These are phyloP conservation scores for Conchocele bisecta DNA, from an alignment of 2,888 invertebrate genomes.

Conservation along the genomic window DNA sequence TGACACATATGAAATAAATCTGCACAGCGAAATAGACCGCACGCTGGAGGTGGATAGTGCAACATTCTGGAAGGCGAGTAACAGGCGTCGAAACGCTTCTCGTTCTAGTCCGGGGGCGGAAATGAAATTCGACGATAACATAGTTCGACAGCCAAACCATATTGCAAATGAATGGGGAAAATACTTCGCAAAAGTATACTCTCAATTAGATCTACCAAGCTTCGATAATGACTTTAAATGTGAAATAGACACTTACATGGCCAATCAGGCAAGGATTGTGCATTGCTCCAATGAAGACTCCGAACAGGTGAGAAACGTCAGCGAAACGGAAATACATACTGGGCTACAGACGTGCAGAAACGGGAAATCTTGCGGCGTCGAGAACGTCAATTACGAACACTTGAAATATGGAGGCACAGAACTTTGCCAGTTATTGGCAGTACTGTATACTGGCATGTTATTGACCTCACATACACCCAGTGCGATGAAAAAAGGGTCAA, in stretches of 20 bases:
- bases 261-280: too few species aligned
- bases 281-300: too few species aligned
- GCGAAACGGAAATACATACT: too few species aligned
- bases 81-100: not conserved
- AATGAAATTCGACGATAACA: not conserved
- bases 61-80: conserved; percentile 7
- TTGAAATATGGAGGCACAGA: conserved; percentile 5
- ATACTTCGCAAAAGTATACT: conserved; percentile 12
- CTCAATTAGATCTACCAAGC: not conserved
- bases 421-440: not conserved
- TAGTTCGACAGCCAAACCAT: not conserved
- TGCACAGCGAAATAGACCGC: conserved; percentile 1
- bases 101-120: not conserved
- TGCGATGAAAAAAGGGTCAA: conserved; percentile 1
- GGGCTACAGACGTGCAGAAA: too few species aligned
- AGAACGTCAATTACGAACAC: conserved; percentile 13
- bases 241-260: too few species aligned
- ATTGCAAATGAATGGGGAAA: conserved; percentile 2
- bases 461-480: not conserved
- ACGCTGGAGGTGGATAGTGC: conserved; percentile 9
- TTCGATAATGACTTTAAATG: not conserved
- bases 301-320: too few species aligned
- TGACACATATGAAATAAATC: not conserved
- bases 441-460: conserved; percentile 8
- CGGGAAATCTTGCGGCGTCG: conserved; percentile 3